Conservation (phyloP, 2,113 vertebrate genomes). For the Ailurus styani region DNA sequence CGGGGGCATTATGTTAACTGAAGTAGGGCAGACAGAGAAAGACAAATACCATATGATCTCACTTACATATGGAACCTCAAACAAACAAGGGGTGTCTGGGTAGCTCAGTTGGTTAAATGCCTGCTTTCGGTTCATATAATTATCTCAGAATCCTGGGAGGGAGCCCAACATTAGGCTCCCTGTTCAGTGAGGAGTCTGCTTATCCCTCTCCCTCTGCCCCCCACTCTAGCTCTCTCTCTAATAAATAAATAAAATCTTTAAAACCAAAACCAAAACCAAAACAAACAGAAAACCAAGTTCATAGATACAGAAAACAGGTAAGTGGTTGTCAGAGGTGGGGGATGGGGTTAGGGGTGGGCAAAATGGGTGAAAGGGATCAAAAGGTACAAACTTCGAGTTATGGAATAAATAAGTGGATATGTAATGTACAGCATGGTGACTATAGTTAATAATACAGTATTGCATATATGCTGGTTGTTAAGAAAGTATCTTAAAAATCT, state of each 20-base stretch:
- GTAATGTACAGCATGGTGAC: background rate
- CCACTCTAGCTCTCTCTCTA: background rate
- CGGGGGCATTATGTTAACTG: background rate
- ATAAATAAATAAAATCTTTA: background rate
- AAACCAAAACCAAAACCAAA: background rate
- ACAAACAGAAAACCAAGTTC: background rate
- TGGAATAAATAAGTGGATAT: background rate
- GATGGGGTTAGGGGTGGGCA: background rate
- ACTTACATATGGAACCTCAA: background rate
- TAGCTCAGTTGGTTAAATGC: background rate
- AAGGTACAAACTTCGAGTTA: background rate
- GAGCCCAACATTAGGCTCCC: background rate
- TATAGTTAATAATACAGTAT: background rate
- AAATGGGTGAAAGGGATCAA: background rate
- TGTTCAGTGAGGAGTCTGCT: background rate
- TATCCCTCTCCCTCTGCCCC: background rate
- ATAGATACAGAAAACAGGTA: background rate
- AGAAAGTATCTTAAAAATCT: background rate
- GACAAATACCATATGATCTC: background rate
- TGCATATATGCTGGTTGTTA: background rate
- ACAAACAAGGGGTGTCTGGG: background rate
- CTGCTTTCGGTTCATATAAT: background rate
- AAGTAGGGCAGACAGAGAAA: background rate
- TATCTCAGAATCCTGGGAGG: background rate
- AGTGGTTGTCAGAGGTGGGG: background rate